Base-by-base conservation (phyloP, 1,140 invertebrate species). In the Physella acuta region DNA sequence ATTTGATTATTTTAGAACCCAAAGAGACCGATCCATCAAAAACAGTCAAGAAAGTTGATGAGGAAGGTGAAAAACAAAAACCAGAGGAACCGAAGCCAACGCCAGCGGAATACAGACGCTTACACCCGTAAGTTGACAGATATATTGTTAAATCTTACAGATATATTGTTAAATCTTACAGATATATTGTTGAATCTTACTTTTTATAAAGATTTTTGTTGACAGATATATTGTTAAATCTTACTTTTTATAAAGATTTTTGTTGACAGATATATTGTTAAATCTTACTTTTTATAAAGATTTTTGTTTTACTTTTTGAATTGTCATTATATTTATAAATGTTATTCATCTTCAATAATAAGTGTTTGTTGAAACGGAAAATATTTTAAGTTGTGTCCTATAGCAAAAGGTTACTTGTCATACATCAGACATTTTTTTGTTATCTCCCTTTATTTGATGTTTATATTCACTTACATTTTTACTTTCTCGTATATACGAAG, bases 51-150 rank as follows among this genome's bases (percentile, higher is more conserved):
- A 74, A 74, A 52, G 61, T 64, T 39, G 37, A 76, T 68, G 64
- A 59, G 62, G 1, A 56, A 39, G 73, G 70, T 14, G 49, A 71
- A 39, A 69, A 71, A 30, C 69, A 71, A 39, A 52, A 59, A 74
- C 67, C 68, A 61, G 36, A 75, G 24, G 39, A 70, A 30, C 73
- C 77, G 49, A 82, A 82, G 63, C 44, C 81, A 24, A 79, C 80
- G n/a, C 79, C 79, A 51, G 82, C 82, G 26, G 80, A 83, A 53
- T 82, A 82, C 67, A 75, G 82, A 61, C 61, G 80, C 30, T 65
- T 79, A n/a, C 80, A 83, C 70, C 79, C 79, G 81, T 82, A 72
- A 75, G 79, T 78, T 37, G 24, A 30, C 14, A 56, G 20, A 16
- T 44, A 49, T 26, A 39, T 49, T 70, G 26, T 31, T 52, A 1